Conservation (phyloP, 1,140 invertebrate species). For the Phocides pigmalion region DNA sequence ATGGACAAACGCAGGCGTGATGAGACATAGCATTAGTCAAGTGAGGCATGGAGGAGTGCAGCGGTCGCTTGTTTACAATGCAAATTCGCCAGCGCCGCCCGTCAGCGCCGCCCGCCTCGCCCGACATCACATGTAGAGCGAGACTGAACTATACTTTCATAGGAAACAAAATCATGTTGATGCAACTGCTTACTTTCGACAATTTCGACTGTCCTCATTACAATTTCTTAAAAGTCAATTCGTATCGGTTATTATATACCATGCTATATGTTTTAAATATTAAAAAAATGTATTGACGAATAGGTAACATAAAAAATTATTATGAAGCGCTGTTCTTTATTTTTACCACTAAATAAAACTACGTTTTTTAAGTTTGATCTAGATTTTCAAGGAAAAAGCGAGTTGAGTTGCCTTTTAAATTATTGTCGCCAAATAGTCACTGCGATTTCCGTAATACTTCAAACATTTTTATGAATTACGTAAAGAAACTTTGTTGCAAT, state of each 20-base stretch:
- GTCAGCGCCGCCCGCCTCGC: conserved; percentile 42
- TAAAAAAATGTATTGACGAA: too few relatives aligned
- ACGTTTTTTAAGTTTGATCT: too few relatives aligned
- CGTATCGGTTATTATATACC: not conserved
- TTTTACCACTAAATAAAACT: too few relatives aligned
- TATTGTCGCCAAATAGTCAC: too few relatives aligned
- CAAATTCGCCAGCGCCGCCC: conserved; percentile 44
- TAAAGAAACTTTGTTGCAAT: too few relatives aligned
- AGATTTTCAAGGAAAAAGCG: too few relatives aligned
- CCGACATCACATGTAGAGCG: conserved; percentile 79
- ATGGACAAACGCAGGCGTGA: conserved; percentile 36
- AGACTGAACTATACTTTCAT: conserved; percentile 72
- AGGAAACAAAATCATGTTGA: conserved; percentile 68
- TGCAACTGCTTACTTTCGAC: conserved; percentile 51
- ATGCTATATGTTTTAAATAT: too few relatives aligned
- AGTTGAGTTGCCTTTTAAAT: too few relatives aligned
- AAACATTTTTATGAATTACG: too few relatives aligned
- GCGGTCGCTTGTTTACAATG: conserved; percentile 42
- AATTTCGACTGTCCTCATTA: conserved; percentile 41
- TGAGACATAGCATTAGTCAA: conserved; percentile 39
- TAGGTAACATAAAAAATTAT: too few relatives aligned
- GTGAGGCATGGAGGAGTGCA: conserved; percentile 31
- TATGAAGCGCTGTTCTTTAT: too few relatives aligned
- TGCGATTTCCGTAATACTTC: too few relatives aligned
- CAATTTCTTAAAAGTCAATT: conserved; percentile 15